Evolutionary conservation across 2,113 vertebrate species (phyloP).

Genomic region (Oncorhynchus gorbuscha): DNA sequence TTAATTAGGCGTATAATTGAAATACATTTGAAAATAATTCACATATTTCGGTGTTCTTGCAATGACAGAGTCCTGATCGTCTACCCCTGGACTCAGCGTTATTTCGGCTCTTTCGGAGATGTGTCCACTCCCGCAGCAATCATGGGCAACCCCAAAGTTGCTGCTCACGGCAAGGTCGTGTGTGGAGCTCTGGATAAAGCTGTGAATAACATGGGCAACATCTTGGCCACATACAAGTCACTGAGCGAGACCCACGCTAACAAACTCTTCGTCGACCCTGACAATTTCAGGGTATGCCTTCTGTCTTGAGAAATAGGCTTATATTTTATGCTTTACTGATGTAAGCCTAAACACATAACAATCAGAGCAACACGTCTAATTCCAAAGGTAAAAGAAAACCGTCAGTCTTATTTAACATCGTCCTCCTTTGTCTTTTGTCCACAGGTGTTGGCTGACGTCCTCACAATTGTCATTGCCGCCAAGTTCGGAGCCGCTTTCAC

Average conservation of each 20-base stretch:
- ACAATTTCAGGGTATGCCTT: slow-evolving; percentile 79
- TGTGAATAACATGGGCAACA: slow-evolving; percentile 67
- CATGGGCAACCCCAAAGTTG: slow-evolving; percentile 35
- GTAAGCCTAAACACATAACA: too few species aligned
- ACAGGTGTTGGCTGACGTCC: neutral
- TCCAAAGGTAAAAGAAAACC: too few species aligned
- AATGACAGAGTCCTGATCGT: slow-evolving; percentile 45
- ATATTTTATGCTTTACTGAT: neutral
- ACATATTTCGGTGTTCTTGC: too few species aligned
- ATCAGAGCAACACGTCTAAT: too few species aligned
- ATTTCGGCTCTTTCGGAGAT: slow-evolving; percentile 76
- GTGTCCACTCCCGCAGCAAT: slow-evolving; percentile 66
- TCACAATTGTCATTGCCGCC: slow-evolving; percentile 26
- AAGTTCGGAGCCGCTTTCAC: slow-evolving; percentile 1
- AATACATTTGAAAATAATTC: too few species aligned
- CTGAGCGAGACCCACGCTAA: slow-evolving; percentile 80
- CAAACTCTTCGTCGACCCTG: slow-evolving; percentile 79
- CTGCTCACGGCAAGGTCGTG: slow-evolving; percentile 73
- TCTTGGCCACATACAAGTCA: slow-evolving; percentile 53
- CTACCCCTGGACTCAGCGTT: slow-evolving; percentile 74
- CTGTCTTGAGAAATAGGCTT: neutral
- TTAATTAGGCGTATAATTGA: too few species aligned
- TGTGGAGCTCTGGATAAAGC: slow-evolving; percentile 69
- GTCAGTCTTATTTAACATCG: too few species aligned
- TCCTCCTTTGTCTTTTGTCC: neutral